Evolutionary conservation across 2,888 invertebrate species (phyloP).

Genomic region (Cantharis nigra): DNA sequence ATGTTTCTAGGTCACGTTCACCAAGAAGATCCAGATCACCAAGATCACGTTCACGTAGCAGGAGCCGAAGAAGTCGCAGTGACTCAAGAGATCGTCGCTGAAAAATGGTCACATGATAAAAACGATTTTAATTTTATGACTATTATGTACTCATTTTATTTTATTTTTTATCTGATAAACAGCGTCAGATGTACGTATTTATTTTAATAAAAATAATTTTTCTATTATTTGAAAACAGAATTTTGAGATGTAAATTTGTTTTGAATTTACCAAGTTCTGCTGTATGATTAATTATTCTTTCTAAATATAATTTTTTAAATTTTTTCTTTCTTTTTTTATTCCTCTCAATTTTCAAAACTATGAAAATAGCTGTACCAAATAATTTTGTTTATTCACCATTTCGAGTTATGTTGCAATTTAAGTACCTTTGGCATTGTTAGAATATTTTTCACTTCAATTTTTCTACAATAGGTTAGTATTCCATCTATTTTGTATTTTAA

Average conservation of each 20-base stretch:
- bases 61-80: constrained; percentile 62
- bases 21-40: constrained; percentile 54
- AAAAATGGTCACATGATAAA: not conserved
- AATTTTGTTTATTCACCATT: no score
- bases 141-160: not conserved
- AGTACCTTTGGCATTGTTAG: no score
- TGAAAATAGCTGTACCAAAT: no score
- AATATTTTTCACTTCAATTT: no score
- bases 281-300: not conserved
- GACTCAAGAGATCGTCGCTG: constrained; percentile 64
- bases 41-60: constrained; percentile 60
- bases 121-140: not conserved
- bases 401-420: no score
- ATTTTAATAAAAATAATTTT: not conserved
- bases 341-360: no score
- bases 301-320: not conserved
- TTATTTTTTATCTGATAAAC: not conserved
- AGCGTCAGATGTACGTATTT: not conserved
- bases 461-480: no score
- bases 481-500: no score
- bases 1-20: constrained; percentile 53
- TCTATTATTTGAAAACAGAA: not conserved
- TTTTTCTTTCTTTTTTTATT: not conserved
- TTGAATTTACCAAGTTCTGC: not conserved
- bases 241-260: not conserved